Percentiles rank a stretch among this genome's conserved stretches.
phyloP scores from a whole-genome alignment of 2,797 vertebrate genomes.

The Natrix natrix region DNA sequence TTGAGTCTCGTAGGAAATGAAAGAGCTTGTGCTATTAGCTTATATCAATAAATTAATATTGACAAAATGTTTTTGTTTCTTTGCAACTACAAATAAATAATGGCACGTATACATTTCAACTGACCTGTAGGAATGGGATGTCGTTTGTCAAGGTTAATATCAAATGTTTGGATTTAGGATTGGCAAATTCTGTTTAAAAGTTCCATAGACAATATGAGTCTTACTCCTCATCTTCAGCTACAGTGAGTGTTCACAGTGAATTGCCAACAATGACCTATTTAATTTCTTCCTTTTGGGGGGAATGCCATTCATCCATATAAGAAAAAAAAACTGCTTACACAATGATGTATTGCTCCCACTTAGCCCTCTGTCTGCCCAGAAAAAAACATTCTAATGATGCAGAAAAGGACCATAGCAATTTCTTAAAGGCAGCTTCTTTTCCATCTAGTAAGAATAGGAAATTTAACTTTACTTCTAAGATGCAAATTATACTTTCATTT shows the following conservation, averaged over 20 bases:
- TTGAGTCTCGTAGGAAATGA: conserved; percentile 14
- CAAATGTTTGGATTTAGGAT: not conserved
- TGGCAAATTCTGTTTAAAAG: conserved; percentile 22
- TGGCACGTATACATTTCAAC: conserved; percentile 22
- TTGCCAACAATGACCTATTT: not conserved
- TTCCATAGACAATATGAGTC: conserved; percentile 7
- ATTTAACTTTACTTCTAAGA: not conserved
- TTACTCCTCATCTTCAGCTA: not conserved
- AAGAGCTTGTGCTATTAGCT: not conserved
- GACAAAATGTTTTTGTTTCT: conserved; percentile 33
- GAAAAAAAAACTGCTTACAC: not conserved
- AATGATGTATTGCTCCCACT: not conserved
- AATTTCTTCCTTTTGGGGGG: conserved; percentile 5
- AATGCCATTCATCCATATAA: not conserved
- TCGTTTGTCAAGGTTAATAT: conserved; percentile 5
- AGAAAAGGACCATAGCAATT: not conserved
- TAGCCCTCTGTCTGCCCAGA: not conserved
- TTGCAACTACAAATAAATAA: conserved; percentile 24
- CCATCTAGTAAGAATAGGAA: not conserved
- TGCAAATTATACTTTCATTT: not conserved
- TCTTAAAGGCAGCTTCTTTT: not conserved
- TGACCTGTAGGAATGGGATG: not conserved
- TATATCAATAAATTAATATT: conserved; percentile 1
- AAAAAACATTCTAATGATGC: not conserved
- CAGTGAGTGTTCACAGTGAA: conserved; percentile 5